Conservation (phyloP, 2,888 invertebrate genomes). For the Bedellia somnulentella region DNA sequence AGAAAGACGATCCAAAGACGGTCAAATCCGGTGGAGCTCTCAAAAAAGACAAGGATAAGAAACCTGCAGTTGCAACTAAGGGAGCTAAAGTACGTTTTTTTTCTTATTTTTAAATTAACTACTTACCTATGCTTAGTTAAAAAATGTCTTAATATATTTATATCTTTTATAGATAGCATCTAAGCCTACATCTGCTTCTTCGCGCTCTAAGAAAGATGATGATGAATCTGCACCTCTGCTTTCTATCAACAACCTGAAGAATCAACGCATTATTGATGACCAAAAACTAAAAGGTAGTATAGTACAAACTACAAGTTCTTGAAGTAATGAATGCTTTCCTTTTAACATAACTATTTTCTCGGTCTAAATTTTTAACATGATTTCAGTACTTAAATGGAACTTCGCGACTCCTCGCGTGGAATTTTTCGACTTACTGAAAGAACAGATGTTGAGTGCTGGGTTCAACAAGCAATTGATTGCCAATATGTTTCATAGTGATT, state of each 20-base stretch:
- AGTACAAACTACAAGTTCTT: no score
- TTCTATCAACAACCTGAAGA: slow-evolving; percentile 82
- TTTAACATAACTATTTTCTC: no score
- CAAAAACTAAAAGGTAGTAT: slow-evolving; percentile 75
- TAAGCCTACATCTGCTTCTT: slow-evolving; percentile 38
- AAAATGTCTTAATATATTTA: no score
- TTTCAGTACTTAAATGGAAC: slow-evolving; percentile 85
- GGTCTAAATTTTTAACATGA: no score
- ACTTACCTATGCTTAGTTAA: no score
- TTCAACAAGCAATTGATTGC: slow-evolving; percentile 84
- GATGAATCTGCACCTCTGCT: slow-evolving; percentile 79
- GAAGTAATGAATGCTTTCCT: no score
- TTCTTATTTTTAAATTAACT: no score
- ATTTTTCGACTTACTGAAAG: slow-evolving; percentile 88
- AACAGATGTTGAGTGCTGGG: slow-evolving; percentile 86
- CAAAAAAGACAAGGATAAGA: slow-evolving; percentile 38
- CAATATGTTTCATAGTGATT: slow-evolving; percentile 95
- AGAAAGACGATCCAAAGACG: slow-evolving; percentile 61
- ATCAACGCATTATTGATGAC: slow-evolving; percentile 92
- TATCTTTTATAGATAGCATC: slow-evolving; percentile 20
- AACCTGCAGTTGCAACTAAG: slow-evolving; percentile 18
- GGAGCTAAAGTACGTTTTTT: slow-evolving; percentile 6
- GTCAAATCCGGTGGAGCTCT: slow-evolving; percentile 62
- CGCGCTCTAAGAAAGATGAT: slow-evolving; percentile 78
- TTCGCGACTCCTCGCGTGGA: slow-evolving; percentile 92